Evolutionary conservation across 2,888 invertebrate species (phyloP), one percentile per base, ranked within the genome.

Genomic region (Endomychus coccineus): DNA sequence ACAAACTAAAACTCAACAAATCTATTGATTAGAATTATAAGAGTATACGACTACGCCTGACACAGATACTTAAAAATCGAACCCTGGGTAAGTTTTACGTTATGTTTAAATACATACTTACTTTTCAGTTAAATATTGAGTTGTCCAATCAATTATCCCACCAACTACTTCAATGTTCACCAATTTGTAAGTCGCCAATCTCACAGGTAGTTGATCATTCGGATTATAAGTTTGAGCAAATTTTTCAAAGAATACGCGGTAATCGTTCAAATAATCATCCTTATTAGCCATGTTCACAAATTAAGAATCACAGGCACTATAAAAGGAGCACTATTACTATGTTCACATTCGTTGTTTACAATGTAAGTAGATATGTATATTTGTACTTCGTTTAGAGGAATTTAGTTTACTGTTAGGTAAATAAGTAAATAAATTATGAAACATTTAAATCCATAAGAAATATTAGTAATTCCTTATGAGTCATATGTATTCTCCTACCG

Each of bases 71-170:
- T n/a, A n/a, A n/a, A n/a, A n/a, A n/a, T n/a, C n/a, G n/a, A n/a
- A n/a, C n/a, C n/a, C n/a, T n/a, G n/a, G n/a, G n/a, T n/a, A n/a
- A n/a, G n/a, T n/a, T n/a, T n/a, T n/a, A n/a, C n/a, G n/a, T n/a
- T n/a, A n/a, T n/a, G n/a, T n/a, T 19, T 19, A 7, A n/a, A 12
- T 25, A 11, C 6, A 25, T 25, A 73, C 78, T 79, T 69, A 85
- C 86, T 80, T 81, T 65, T 80, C 78, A 50, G 75, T 75, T 54
- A 86, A 71, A 68, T 84, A 85, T 61, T 83, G 82, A 36, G 81
- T 73, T 31, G 76, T 77, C 79, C 83, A 83, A 64, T 81, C 79
- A 39, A 83, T 72, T 44, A 84, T 76, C 61, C 83, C 83, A 28
- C 84, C 85, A 50, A 75, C 70, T 40, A 85, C 68, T 68, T 86